These are phyloP conservation scores for Augiades crinisus DNA, from an alignment of 2,888 invertebrate species.

Conservation along the genomic window DNA sequence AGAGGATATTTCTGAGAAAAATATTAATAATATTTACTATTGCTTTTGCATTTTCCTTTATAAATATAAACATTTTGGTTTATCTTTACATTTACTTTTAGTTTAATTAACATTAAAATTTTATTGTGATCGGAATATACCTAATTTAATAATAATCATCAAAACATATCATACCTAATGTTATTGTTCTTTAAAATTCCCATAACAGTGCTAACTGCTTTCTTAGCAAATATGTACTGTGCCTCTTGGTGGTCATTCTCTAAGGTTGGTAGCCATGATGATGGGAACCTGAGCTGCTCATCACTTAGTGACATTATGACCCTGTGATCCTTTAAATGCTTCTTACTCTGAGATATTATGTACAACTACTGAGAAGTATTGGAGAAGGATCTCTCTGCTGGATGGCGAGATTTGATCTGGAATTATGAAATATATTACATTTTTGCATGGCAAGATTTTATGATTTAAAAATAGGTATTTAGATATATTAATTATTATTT, in stretches of 20 bases:
- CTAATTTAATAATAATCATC: no score
- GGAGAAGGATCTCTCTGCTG: conserved; percentile 82
- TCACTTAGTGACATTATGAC: conserved; percentile 77
- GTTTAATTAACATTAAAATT: no score
- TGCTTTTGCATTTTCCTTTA: no score
- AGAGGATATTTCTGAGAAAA: conserved; percentile 86
- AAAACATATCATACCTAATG: conserved; percentile 80
- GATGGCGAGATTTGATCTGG: conserved; percentile 65
- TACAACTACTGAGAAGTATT: conserved; percentile 83
- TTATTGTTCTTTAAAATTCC: conserved; percentile 82
- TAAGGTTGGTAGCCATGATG: conserved; percentile 85
- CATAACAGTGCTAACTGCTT: conserved; percentile 83
- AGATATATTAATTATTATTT: no score
- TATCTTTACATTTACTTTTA: no score
- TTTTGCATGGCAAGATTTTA: no score
- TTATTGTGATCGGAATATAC: no score
- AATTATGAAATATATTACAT: no score
- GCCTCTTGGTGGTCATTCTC: conserved; percentile 91
- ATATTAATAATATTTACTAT: no score
- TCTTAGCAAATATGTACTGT: conserved; percentile 91
- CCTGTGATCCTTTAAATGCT: conserved; percentile 82
- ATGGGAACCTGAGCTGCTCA: conserved; percentile 82
- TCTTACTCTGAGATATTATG: conserved; percentile 48
- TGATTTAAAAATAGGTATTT: no score
- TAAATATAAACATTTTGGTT: no score